Evolutionary conservation across 2,888 invertebrate species (phyloP).

Genomic region (Brachynemurus nebulosus): DNA sequence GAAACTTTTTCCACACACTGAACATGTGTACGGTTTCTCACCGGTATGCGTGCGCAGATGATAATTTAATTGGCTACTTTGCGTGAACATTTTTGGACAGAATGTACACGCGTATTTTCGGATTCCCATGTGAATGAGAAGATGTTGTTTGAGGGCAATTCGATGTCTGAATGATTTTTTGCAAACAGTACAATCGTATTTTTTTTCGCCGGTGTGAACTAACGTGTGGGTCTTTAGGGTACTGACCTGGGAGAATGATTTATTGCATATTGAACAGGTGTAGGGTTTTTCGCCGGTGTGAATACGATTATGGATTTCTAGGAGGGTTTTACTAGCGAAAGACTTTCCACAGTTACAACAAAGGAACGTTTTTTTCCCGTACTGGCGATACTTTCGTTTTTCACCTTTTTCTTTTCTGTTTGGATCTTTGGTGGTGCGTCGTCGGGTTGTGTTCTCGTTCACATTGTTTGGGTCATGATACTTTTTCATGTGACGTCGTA

Average conservation of each 20-base stretch:
- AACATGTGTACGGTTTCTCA: conserved; percentile 8
- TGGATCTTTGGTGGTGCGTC: background rate
- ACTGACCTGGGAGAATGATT: conserved; percentile 8
- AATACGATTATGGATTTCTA: conserved; percentile 7
- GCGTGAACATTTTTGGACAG: conserved; percentile 7
- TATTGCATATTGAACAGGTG: conserved; percentile 3
- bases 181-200: conserved; percentile 6
- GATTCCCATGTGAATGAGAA: conserved; percentile 6
- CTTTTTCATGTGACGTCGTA: conserved; percentile 8
- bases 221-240: conserved; percentile 7
- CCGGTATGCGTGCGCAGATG: conserved; percentile 9
- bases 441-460: background rate
- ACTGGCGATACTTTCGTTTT: background rate
- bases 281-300: conserved; percentile 9
- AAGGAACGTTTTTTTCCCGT: conserved; percentile 4
- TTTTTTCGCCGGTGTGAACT: conserved; percentile 6
- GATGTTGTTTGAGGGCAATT: conserved; percentile 9
- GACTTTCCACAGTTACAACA: conserved; percentile 7
- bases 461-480: background rate
- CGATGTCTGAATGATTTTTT: conserved; percentile 7
- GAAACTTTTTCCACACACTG: conserved; percentile 6
- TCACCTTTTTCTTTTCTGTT: background rate
- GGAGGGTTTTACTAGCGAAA: conserved; percentile 3
- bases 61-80: conserved; percentile 9
- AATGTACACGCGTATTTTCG: conserved; percentile 5